Evolutionary conservation across 2,113 vertebrate genomes (phyloP), one percentile per base, ranked within the genome.

Genomic region (Planiliza haematocheilus): DNA sequence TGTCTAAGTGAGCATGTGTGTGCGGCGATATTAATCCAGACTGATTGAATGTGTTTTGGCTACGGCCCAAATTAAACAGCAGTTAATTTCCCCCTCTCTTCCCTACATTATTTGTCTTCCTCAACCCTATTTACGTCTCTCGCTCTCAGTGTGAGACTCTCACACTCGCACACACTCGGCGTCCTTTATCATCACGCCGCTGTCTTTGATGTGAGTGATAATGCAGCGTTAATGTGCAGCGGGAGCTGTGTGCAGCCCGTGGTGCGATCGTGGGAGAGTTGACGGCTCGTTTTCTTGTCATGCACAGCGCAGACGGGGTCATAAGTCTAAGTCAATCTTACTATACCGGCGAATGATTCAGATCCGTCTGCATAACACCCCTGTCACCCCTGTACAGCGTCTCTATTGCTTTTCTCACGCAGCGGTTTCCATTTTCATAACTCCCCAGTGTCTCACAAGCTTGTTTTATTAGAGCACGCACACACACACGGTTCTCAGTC

Each of bases 21-120:
- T 55, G 30, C 3, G 43, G 21, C 11, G 7, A 41, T 64, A 51
- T 77, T 62, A 77, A 63, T 59, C 41, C 63, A 78, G 59, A 62
- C 60, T 72, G 60, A 83, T 74, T 73, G 62, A 34, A 67, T 73
- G 36, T 53, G 50, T 63, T 36, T 74, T 85, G 82, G 84, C 73
- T 83, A 30, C 0, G 10, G 39, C 7, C 74, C 83, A 88, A 79
- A 78, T 68, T 4, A 87, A 86, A 85, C 84, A 86, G 18, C 61
- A 38, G 12, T 64, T 68, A 18, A 69, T 82, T 74, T 59, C 39
- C 51, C 49, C 52, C 24, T 36, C 3, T 39, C 63, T 43, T 36
- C 30, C 16, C 14, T 10, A n/a, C 52, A 59, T 59, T 66, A 72
- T 77, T 84, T 64, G 18, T 79, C 63, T 75, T 82, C 50, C 48